Evolutionary conservation across 2,797 vertebrate species (phyloP).

Genomic region (Sandelia bainsii): DNA sequence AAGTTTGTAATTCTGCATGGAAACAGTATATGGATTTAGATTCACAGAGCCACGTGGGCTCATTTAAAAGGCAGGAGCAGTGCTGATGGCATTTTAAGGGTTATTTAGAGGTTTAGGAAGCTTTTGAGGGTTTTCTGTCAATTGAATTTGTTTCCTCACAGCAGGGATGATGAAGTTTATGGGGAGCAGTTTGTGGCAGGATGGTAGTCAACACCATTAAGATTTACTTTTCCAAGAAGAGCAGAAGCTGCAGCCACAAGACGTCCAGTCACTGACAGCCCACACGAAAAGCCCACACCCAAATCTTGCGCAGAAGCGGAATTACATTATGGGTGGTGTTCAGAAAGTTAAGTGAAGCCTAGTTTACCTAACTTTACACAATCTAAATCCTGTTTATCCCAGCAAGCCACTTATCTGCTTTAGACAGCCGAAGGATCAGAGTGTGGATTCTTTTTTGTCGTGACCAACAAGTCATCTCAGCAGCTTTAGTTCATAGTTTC

Average conservation of each 20-base stretch:
- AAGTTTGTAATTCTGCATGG: conserved; percentile 8
- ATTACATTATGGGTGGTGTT: conserved; percentile 36
- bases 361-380: conserved; percentile 64
- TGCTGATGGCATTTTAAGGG: conserved; percentile 40
- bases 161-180: conserved; percentile 41
- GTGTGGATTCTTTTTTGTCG: conserved; percentile 25
- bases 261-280: conserved; percentile 44
- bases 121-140: conserved; percentile 61
- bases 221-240: conserved; percentile 56
- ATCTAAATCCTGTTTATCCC: conserved; percentile 65
- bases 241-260: conserved; percentile 24
- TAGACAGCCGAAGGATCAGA: conserved; percentile 33
- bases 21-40: conserved; percentile 26
- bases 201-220: conserved; percentile 61
- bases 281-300: conserved; percentile 49
- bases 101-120: conserved; percentile 63
- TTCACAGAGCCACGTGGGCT: conserved; percentile 19
- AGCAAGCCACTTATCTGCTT: conserved; percentile 63
- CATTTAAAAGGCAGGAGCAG: conserved; percentile 21
- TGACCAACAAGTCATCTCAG: conserved; percentile 39
- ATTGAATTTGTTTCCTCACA: conserved; percentile 43
- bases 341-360: conserved; percentile 54
- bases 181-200: conserved; percentile 63
- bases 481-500: conserved; percentile 14
- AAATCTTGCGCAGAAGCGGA: conserved; percentile 31